Conservation (phyloP, 2,888 invertebrate genomes). For the Cosmia trapezina region DNA sequence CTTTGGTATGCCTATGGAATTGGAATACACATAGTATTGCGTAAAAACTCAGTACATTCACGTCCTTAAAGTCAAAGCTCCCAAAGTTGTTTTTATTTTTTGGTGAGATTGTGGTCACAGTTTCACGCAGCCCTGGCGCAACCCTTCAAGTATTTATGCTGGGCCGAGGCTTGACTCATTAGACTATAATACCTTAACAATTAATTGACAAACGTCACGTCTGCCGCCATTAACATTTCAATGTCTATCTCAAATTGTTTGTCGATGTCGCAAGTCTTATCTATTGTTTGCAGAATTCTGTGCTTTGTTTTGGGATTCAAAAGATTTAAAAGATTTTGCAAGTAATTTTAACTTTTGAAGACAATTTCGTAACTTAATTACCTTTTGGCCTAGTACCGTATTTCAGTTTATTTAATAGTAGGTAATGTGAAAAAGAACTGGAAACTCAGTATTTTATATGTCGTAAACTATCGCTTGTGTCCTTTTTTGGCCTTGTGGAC, state of each 20-base stretch:
- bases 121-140: not conserved
- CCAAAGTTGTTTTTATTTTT: not conserved
- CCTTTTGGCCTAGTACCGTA: conserved; percentile 4
- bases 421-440: not conserved
- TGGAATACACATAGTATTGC: not conserved
- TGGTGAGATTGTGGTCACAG: conserved; percentile 5
- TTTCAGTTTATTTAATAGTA: not conserved
- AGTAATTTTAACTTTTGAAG: conserved; percentile 43
- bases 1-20: conserved; percentile 17
- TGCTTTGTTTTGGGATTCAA: conserved; percentile 27
- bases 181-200: conserved; percentile 48
- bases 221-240: conserved; percentile 37
- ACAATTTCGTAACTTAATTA: conserved; percentile 26
- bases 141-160: conserved; percentile 30
- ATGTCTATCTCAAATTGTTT: conserved; percentile 35
- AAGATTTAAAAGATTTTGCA: conserved; percentile 37
- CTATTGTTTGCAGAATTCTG: conserved; percentile 41
- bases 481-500: not conserved
- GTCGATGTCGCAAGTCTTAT: conserved; percentile 30
- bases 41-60: not conserved
- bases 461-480: not conserved
- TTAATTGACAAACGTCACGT: conserved; percentile 54
- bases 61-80: not conserved
- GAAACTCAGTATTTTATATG: not conserved
- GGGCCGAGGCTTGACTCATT: conserved; percentile 26